phyloP scores from a whole-genome alignment of 2,797 vertebrate genomes.

The Babyrousa celebensis region DNA sequence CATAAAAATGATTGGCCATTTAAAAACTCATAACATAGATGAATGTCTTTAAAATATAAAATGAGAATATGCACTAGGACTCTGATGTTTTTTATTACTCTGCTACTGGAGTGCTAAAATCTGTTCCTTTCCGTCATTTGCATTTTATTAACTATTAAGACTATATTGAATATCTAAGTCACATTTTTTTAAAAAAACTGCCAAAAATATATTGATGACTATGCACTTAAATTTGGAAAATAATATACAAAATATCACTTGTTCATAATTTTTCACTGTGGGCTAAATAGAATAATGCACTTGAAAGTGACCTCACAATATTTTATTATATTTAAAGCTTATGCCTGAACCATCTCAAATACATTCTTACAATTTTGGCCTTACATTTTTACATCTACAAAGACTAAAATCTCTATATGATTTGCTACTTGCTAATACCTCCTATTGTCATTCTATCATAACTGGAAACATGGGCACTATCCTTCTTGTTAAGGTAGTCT shows the following conservation, averaged over 20 bases:
- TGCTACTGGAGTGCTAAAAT: not conserved
- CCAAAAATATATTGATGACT: not conserved
- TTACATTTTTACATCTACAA: not conserved
- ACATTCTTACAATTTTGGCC: not conserved
- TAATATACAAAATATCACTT: not conserved
- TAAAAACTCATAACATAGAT: slow-evolving; percentile 48
- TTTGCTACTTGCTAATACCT: not conserved
- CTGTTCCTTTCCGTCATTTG: not conserved
- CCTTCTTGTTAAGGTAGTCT: not conserved
- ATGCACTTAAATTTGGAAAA: not conserved
- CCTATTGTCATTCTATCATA: not conserved
- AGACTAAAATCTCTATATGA: not conserved
- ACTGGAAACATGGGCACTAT: not conserved
- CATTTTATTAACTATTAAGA: slow-evolving; percentile 68
- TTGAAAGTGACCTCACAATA: not conserved
- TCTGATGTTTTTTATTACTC: slow-evolving; percentile 61
- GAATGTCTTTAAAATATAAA: slow-evolving; percentile 76
- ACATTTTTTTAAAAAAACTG: not conserved
- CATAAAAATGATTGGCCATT: slow-evolving; percentile 70
- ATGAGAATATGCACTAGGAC: slow-evolving; percentile 58
- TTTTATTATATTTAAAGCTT: not conserved
- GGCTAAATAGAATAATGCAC: not conserved
- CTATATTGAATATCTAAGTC: slow-evolving; percentile 18
- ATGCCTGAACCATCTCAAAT: not conserved
- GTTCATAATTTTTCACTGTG: not conserved